phyloP scores from a whole-genome alignment of 1,140 invertebrate genomes.

The Neomicropteryx cornuta region DNA sequence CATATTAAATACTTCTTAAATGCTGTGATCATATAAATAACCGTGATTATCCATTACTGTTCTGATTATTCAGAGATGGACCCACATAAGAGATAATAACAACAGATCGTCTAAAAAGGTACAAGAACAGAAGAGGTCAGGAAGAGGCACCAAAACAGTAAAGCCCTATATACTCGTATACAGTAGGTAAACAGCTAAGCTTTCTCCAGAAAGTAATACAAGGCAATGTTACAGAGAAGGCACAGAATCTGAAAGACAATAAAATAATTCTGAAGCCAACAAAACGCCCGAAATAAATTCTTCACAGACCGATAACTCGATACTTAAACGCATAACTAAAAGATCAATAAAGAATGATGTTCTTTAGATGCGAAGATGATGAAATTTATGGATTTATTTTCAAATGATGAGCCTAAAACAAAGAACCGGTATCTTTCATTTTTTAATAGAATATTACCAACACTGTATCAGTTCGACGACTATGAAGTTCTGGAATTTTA shows the following conservation, averaged over 20 bases:
- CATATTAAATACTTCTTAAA: too few species aligned
- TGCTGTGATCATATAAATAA: constrained; percentile 5
- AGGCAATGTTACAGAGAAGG: constrained; percentile 10
- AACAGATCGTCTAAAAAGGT: constrained; percentile 13
- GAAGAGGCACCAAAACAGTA: constrained; percentile 12
- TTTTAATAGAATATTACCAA: constrained; percentile 16
- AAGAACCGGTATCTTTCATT: constrained; percentile 16
- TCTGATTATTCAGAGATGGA: constrained; percentile 13
- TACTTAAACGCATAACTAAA: constrained; percentile 11
- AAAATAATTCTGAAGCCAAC: constrained; percentile 12
- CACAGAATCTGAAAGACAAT: constrained; percentile 8
- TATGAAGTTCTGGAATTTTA: constrained; percentile 17
- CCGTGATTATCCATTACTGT: constrained; percentile 11
- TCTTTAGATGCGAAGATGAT: constrained; percentile 14
- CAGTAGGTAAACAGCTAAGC: constrained; percentile 13
- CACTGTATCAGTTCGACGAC: constrained; percentile 15
- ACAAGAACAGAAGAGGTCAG: constrained; percentile 12
- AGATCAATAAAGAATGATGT: constrained; percentile 7
- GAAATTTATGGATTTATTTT: constrained; percentile 15
- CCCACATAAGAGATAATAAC: constrained; percentile 14
- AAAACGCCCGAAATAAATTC: constrained; percentile 11
- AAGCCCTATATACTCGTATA: constrained; percentile 13
- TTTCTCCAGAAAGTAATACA: constrained; percentile 15
- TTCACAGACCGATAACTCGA: constrained; percentile 10
- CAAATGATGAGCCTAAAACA: constrained; percentile 14